These are phyloP conservation scores for Pseudachorutes palmiensis DNA, from an alignment of 1,140 invertebrate species.

Conservation along the genomic window DNA sequence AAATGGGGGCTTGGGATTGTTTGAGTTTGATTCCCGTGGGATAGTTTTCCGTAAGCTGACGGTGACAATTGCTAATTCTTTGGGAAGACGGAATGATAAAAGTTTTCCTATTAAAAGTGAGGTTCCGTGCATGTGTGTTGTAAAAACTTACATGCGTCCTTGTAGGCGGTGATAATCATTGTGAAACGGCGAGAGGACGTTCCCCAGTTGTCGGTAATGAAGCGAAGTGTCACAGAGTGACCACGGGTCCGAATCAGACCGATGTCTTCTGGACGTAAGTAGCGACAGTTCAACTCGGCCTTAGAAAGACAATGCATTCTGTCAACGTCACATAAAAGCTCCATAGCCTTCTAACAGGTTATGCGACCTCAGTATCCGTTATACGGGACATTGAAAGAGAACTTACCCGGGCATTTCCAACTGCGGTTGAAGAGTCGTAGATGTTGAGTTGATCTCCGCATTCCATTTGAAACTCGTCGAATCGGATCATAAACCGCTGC, in stretches of 20 bases:
- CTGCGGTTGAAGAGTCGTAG: slow-evolving; percentile 82
- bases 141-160: slow-evolving; percentile 73
- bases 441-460: slow-evolving; percentile 89
- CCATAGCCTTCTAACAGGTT: too few species aligned
- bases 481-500: slow-evolving; percentile 85
- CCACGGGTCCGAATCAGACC: slow-evolving; percentile 72
- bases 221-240: slow-evolving; percentile 83
- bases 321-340: too few species aligned
- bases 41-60: too few species aligned
- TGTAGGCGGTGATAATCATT: slow-evolving; percentile 85
- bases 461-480: slow-evolving; percentile 69
- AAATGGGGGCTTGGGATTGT: too few species aligned
- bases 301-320: slow-evolving; percentile 45
- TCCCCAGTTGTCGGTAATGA: slow-evolving; percentile 77
- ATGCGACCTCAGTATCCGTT: too few species aligned
- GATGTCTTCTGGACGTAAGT: slow-evolving; percentile 69
- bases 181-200: slow-evolving; percentile 83
- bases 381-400: too few species aligned
- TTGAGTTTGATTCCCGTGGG: too few species aligned
- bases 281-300: slow-evolving; percentile 81
- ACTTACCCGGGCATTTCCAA: slow-evolving; percentile 73
- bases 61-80: neutral
- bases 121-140: neutral
- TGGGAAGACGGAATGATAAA: neutral
- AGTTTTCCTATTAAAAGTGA: neutral